Conservation (phyloP, 2,888 invertebrate genomes). For the Drosophila melanocephala region DNA sequence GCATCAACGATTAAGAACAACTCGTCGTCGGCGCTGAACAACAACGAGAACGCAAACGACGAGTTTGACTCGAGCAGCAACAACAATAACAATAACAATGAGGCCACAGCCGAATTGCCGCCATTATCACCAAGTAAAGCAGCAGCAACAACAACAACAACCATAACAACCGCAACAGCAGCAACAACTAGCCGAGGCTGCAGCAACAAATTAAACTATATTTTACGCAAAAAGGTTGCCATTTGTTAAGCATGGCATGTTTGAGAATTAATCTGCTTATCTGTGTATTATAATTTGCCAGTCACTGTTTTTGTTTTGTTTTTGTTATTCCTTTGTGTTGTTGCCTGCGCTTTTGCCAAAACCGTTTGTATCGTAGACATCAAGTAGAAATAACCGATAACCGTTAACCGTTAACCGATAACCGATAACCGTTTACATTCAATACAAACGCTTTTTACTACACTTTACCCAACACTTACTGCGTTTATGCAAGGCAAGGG, state of each 20-base stretch:
- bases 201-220: constrained; percentile 77
- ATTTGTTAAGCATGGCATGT: constrained; percentile 74
- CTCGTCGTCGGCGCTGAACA: constrained; percentile 63
- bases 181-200: constrained; percentile 49
- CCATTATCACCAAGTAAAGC: constrained; percentile 24
- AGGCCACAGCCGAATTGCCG: constrained; percentile 26
- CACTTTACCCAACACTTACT: constrained; percentile 1
- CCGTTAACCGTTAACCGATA: constrained; percentile 1
- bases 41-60: constrained; percentile 62
- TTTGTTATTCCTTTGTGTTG: constrained; percentile 29
- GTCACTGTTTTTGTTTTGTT: constrained; percentile 14
- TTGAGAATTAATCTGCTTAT: constrained; percentile 45
- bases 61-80: constrained; percentile 42
- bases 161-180: constrained; percentile 21
- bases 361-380: constrained; percentile 56
- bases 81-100: constrained; percentile 49
- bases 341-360: constrained; percentile 55
- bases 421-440: not conserved
- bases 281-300: constrained; percentile 49
- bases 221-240: constrained; percentile 78
- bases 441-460: constrained; percentile 56
- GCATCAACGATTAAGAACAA: constrained; percentile 55
- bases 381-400: constrained; percentile 19
- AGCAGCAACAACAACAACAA: constrained; percentile 34
- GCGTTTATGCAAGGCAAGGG: constrained; percentile 3